phyloP scores from a whole-genome alignment of 2,797 vertebrate genomes.

The Fratercula arctica region DNA sequence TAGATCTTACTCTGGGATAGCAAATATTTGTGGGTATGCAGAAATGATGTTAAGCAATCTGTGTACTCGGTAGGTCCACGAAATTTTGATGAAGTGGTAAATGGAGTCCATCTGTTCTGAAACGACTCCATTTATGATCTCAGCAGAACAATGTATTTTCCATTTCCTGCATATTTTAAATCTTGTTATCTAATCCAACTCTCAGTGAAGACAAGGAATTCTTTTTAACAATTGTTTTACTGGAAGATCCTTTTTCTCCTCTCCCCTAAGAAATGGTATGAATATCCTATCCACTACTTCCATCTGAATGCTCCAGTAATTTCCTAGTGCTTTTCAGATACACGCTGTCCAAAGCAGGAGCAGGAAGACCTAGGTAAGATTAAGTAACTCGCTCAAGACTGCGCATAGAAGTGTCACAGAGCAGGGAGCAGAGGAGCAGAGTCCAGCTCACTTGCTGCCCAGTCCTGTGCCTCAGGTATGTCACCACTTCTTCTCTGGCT shows the following conservation, averaged over 20 bases:
- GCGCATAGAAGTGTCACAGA: background rate
- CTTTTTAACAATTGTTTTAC: background rate
- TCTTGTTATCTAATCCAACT: constrained; percentile 21
- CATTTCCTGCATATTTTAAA: constrained; percentile 41
- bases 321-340: background rate
- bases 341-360: background rate
- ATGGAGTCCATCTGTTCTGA: constrained; percentile 57
- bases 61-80: background rate
- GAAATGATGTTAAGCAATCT: constrained; percentile 20
- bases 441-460: background rate
- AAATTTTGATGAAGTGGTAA: constrained; percentile 25
- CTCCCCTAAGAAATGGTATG: background rate
- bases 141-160: constrained; percentile 42
- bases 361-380: background rate
- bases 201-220: background rate
- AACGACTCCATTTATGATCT: constrained; percentile 22
- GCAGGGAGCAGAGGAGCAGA: background rate
- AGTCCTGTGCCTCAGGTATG: background rate
- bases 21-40: background rate
- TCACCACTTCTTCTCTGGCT: background rate
- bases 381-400: background rate
- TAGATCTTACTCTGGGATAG: background rate
- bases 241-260: background rate
- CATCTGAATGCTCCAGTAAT: background rate
- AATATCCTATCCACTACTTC: background rate